A percentile compares a stretch with the other conserved stretches of the same genome.
phyloP scores from a whole-genome alignment of 2,888 invertebrate genomes.

The Drosophila ezoana region DNA sequence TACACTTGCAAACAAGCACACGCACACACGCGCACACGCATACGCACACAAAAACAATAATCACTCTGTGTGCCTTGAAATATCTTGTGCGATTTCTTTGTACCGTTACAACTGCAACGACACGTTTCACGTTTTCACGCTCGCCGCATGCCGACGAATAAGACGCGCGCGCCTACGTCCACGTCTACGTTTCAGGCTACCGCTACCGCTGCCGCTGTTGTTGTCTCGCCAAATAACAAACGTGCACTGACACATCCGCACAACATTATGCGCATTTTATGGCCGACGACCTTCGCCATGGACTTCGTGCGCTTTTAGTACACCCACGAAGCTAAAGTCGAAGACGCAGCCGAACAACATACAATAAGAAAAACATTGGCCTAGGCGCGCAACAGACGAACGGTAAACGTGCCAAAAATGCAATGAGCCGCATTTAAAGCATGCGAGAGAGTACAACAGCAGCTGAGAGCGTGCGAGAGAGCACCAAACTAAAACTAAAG shows the following conservation, averaged over 20 bases:
- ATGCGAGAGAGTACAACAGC: not conserved
- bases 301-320: conserved; percentile 73
- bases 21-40: conserved; percentile 3
- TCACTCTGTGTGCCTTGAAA: conserved; percentile 26
- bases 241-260: conserved; percentile 82
- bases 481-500: conserved; percentile 4
- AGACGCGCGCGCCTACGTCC: conserved; percentile 28
- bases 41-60: conserved; percentile 32
- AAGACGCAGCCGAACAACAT: conserved; percentile 35
- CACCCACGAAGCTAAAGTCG: conserved; percentile 53
- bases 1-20: conserved; percentile 9
- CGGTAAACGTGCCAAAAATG: conserved; percentile 50
- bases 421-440: conserved; percentile 36
- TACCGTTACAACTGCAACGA: conserved; percentile 37
- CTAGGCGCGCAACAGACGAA: conserved; percentile 81
- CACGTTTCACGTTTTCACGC: conserved; percentile 33
- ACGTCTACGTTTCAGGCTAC: not conserved
- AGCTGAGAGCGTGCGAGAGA: conserved; percentile 9
- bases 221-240: conserved; percentile 81
- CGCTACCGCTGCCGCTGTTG: conserved; percentile 46
- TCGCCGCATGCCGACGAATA: conserved; percentile 47
- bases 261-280: conserved; percentile 83
- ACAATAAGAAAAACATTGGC: conserved; percentile 82
- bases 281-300: conserved; percentile 73
- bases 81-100: conserved; percentile 29